Conservation (phyloP, 2,113 vertebrate genomes). For the Meles meles region DNA sequence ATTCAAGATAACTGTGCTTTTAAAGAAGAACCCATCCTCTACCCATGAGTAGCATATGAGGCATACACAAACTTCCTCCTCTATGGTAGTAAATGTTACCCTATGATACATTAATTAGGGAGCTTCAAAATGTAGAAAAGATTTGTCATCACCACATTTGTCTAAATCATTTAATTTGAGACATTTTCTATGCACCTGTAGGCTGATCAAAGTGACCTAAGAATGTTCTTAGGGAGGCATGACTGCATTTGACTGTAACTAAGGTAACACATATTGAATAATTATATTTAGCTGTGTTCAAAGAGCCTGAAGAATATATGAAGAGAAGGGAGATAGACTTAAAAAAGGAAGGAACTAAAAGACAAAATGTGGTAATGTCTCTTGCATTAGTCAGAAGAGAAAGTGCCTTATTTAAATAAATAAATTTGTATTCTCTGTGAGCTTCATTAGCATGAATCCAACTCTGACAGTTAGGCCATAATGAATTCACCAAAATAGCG, state of each 20-base stretch:
- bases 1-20: not conserved
- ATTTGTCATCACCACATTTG: slow-evolving; percentile 3
- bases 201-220: slow-evolving; percentile 43
- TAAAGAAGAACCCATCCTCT: not conserved
- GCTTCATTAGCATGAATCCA: slow-evolving; percentile 21
- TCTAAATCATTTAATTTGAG: slow-evolving; percentile 29
- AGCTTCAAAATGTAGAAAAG: not conserved
- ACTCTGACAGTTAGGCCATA: slow-evolving; percentile 1
- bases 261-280: slow-evolving; percentile 55
- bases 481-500: slow-evolving; percentile 28
- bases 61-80: not conserved
- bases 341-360: not conserved
- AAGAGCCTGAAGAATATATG: not conserved
- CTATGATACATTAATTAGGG: not conserved
- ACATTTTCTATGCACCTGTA: not conserved
- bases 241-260: slow-evolving; percentile 1
- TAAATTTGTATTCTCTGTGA: slow-evolving; percentile 21
- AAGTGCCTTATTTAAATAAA: slow-evolving; percentile 33
- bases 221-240: not conserved
- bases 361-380: not conserved
- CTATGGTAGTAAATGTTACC: not conserved
- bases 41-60: not conserved
- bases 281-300: not conserved
- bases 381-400: not conserved
- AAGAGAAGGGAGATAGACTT: not conserved